Evolutionary conservation across 2,797 vertebrate species (phyloP).

Genomic region (Anas bahamensis): DNA sequence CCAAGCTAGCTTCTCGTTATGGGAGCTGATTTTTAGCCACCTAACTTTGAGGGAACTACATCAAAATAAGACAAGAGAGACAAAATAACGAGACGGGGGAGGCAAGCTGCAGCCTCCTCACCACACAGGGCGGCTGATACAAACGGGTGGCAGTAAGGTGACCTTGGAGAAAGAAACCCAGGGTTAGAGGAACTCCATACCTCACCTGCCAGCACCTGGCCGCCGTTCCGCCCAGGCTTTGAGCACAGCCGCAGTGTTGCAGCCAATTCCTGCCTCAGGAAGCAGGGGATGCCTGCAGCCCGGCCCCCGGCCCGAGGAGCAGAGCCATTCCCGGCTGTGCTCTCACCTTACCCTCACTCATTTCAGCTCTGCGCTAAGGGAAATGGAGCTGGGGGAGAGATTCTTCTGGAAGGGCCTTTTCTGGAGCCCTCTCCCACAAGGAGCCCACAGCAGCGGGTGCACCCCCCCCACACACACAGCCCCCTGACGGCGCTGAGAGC

Average conservation of each 20-base stretch:
- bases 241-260: not conserved
- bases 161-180: slow-evolving; percentile 16
- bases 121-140: not conserved
- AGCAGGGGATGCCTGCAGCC: accelerated
- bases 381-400: accelerated
- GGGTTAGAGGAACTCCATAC: not conserved
- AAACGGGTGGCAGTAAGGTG: accelerated
- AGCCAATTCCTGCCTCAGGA: not conserved
- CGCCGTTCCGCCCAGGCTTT: not conserved
- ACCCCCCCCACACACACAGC: too few relatives aligned
- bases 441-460: not conserved
- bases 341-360: not conserved
- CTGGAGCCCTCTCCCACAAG: accelerated
- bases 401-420: not conserved
- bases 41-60: not conserved
- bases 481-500: too few relatives aligned
- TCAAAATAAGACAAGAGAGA: not conserved
- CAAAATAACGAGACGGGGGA: not conserved
- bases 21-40: not conserved
- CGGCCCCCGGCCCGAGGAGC: not conserved
- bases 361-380: not conserved
- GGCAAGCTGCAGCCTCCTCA: not conserved
- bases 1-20: not conserved
- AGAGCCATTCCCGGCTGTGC: not conserved
- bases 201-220: not conserved